Base-by-base conservation (phyloP, 2,113 vertebrate species). In the Thalassarche chlororhynchos region DNA sequence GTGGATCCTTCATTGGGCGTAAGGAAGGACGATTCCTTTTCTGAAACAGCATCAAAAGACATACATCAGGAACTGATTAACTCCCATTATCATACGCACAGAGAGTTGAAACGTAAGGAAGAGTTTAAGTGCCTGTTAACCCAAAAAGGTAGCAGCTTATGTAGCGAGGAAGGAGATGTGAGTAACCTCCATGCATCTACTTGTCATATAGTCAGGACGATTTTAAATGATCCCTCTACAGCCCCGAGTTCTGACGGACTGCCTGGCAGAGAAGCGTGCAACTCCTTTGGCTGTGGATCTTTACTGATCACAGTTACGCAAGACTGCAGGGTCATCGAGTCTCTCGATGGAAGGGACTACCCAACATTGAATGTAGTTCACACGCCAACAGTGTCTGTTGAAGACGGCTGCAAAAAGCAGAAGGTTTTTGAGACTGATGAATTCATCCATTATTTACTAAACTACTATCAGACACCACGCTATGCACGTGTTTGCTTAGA, bases 361-460 rank as follows among this genome's bases (percentile, higher is more conserved):
- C 49, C 71, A 8, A 17, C 58, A 10, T 28, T 69, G 86, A 68
- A 92, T 12, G 47, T 76, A 34, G 85, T 32, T 61, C 71, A 28
- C 58, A 72, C 23, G 1, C 84, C 66, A 28, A 51, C 51, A 52
- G 84, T 72, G 31, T n/a, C 68, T 75, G 78, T 92, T 46, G 61
- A 64, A 86, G 75, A 71, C 6, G 7, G 19, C 42, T 64, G 66
- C 91, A 98, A 83, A 94, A 98, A 96, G 79, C 92, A 76, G 70
- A 98, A 98, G 90, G 96, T 98, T 89, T 98, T 98, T 49, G 98
- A 99, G 95, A 98, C 98, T 6, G 98, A 98, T 87, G 98, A 98
- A 93, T 98, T 99, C 89, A 98, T 98, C 84, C 77, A 98, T 94
- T 99, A 98, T 84, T 94, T 99, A 60, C 88, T 99, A 38, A 98